phyloP scores from a whole-genome alignment of 2,113 vertebrate genomes.

The Tetrax tetrax region DNA sequence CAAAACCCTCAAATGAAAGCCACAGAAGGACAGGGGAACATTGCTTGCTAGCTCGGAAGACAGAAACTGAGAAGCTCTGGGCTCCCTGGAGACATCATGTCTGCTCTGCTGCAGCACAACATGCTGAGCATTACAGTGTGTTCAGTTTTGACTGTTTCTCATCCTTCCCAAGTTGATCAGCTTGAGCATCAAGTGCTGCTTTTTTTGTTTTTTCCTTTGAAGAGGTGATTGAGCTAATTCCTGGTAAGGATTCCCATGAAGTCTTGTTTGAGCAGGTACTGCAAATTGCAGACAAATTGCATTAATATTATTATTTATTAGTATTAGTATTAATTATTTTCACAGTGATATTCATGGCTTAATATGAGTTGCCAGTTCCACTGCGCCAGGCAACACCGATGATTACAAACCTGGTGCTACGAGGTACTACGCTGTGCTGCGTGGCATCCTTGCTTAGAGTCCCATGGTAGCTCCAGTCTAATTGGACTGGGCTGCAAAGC shows the following conservation, averaged over 20 bases:
- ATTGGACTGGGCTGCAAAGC: background rate
- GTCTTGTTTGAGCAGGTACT: background rate
- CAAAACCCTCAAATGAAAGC: background rate
- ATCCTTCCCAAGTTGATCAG: background rate
- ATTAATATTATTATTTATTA: background rate
- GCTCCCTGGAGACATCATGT: background rate
- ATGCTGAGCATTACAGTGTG: background rate
- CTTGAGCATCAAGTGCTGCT: background rate
- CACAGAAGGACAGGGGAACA: background rate
- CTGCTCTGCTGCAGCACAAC: background rate
- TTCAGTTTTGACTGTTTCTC: background rate
- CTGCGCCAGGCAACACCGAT: background rate
- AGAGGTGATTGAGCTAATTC: background rate
- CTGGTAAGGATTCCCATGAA: background rate
- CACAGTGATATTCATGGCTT: background rate
- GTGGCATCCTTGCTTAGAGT: background rate
- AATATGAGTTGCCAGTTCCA: background rate
- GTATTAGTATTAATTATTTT: background rate
- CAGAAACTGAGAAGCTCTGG: background rate
- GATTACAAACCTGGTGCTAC: fast-evolving
- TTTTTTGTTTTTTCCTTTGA: background rate
- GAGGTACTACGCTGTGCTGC: fast-evolving
- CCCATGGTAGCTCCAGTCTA: fast-evolving
- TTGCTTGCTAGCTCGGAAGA: background rate
- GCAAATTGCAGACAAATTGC: background rate